Evolutionary conservation across 2,113 vertebrate genomes (phyloP).

Genomic region (Scophthalmus maximus): DNA sequence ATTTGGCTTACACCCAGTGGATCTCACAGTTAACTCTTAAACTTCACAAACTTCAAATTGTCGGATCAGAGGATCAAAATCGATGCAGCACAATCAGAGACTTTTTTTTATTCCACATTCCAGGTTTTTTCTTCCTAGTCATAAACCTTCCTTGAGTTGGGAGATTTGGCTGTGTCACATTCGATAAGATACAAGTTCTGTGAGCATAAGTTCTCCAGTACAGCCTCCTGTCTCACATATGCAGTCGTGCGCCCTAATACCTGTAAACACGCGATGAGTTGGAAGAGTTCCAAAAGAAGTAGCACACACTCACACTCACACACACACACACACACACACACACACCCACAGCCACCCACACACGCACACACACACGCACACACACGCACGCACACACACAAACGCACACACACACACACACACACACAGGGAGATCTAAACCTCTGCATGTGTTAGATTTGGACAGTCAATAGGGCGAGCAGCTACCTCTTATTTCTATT

Average conservation of each 20-base stretch:
- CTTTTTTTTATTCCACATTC: background rate
- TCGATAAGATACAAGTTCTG: background rate
- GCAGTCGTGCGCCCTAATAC: too few relatives aligned
- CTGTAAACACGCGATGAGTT: too few relatives aligned
- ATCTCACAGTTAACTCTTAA: background rate
- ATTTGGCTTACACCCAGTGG: background rate
- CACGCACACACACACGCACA: too few relatives aligned
- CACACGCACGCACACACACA: too few relatives aligned
- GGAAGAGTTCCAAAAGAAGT: too few relatives aligned
- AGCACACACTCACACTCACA: too few relatives aligned
- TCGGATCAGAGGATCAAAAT: background rate
- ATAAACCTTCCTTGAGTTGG: background rate
- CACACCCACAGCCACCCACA: too few relatives aligned
- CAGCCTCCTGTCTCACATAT: too few relatives aligned
- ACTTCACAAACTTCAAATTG: background rate
- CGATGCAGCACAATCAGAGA: background rate
- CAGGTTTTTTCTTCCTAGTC: too few relatives aligned
- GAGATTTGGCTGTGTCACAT: background rate
- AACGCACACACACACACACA: too few relatives aligned
- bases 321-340: too few relatives aligned
- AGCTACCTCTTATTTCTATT: conserved; percentile 1
- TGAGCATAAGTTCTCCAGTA: background rate
- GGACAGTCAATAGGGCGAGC: conserved; percentile 30
- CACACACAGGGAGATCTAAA: conserved; percentile 4
- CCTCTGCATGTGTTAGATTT: conserved; percentile 7